A percentile compares a stretch with the other conserved stretches of the same genome.
Conservation (phyloP, 2,888 invertebrate species). For the Empis stercorea region DNA sequence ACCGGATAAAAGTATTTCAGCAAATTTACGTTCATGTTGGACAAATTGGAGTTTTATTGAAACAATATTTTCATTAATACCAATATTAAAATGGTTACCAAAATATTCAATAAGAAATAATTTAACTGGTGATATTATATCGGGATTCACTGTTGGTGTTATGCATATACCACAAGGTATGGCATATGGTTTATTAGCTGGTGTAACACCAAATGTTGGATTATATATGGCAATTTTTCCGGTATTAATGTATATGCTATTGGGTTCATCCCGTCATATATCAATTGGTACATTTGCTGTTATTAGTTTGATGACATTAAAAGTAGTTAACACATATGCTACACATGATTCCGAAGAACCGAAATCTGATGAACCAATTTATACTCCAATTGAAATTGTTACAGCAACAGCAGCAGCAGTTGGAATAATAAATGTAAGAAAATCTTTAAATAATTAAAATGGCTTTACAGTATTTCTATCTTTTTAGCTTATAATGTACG, state of each 20-base stretch:
- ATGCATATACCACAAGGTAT: conserved; percentile 79
- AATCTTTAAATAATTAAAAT: too few species aligned
- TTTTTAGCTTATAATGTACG: conserved; percentile 38
- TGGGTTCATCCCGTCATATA: conserved; percentile 73
- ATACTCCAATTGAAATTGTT: conserved; percentile 53
- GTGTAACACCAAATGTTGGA: conserved; percentile 52
- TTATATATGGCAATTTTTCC: conserved; percentile 81
- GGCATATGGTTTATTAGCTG: conserved; percentile 56
- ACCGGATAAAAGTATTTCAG: conserved; percentile 31
- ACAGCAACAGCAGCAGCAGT: conserved; percentile 60
- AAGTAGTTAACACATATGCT: conserved; percentile 47
- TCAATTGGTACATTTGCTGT: conserved; percentile 78
- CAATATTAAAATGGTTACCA: conserved; percentile 49
- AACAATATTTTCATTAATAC: conserved; percentile 29
- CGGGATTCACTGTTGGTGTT: conserved; percentile 74
- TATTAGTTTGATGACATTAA: conserved; percentile 71
- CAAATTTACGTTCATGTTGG: not conserved
- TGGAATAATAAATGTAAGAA: conserved; percentile 50
- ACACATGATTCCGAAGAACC: conserved; percentile 22
- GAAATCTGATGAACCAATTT: conserved; percentile 15
- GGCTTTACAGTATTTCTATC: too few species aligned
- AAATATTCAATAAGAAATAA: conserved; percentile 46
- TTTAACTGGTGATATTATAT: conserved; percentile 55
- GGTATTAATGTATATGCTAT: conserved; percentile 62
- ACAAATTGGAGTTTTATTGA: not conserved